Evolutionary conservation across 2,113 vertebrate genomes (phyloP).

Genomic region (Melanerpes aurifrons): DNA sequence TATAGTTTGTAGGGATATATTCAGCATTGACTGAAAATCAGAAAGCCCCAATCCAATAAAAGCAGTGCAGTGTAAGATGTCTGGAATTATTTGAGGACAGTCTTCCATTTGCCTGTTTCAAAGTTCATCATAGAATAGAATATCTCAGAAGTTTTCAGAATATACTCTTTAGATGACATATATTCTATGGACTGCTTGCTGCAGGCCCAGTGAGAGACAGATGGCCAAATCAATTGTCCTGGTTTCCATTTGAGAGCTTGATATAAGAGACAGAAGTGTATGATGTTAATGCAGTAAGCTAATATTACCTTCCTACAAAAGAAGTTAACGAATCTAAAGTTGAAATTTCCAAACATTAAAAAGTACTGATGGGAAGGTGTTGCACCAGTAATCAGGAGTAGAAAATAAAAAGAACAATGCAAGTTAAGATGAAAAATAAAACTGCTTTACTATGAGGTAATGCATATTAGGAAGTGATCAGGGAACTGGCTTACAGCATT

Average conservation of each 20-base stretch:
- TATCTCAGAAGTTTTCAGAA: background rate
- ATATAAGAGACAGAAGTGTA: background rate
- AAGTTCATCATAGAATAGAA: background rate
- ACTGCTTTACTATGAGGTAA: background rate
- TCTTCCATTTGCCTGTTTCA: conserved; percentile 39
- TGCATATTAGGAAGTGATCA: background rate
- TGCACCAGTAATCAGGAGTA: background rate
- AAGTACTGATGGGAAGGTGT: background rate
- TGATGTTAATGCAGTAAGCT: background rate
- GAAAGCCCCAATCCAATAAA: background rate
- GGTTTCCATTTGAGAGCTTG: background rate
- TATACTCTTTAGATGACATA: background rate
- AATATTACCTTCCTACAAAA: background rate
- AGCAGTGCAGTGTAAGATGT: conserved; percentile 1
- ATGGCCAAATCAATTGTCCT: background rate
- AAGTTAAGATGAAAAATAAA: background rate
- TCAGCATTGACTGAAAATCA: background rate
- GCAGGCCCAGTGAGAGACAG: conserved; percentile 1
- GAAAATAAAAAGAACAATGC: background rate
- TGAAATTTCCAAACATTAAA: background rate
- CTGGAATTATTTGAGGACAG: conserved; percentile 56
- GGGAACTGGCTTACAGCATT: background rate
- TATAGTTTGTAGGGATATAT: background rate
- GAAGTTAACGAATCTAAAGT: background rate
- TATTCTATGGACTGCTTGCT: background rate